Evolutionary conservation across 2,797 vertebrate genomes (phyloP).

Genomic region (Rhincodon typus): DNA sequence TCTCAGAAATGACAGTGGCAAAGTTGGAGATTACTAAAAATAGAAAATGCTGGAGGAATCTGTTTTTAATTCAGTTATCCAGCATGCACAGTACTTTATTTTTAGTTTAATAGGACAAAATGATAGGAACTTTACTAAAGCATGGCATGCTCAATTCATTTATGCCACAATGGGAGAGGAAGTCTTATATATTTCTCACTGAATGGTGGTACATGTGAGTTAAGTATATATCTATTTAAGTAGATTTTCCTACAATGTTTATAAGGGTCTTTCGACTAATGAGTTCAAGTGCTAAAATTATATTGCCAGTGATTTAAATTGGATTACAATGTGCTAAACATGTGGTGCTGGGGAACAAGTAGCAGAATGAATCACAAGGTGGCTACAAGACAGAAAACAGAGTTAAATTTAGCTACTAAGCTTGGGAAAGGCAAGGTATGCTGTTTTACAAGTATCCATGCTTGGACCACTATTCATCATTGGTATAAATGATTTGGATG

Average conservation of each 20-base stretch:
- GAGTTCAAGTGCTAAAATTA: neutral
- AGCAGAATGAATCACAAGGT: neutral
- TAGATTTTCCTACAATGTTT: neutral
- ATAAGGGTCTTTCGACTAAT: neutral
- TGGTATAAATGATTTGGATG: neutral
- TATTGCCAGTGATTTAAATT: neutral
- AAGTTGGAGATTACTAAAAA: neutral
- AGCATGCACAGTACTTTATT: too few species aligned
- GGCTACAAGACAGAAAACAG: neutral
- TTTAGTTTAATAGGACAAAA: neutral
- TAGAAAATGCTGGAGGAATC: too few species aligned
- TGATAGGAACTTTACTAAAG: neutral
- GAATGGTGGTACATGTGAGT: neutral
- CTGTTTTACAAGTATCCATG: neutral
- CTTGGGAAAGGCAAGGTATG: neutral
- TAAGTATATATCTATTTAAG: neutral
- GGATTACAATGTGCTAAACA: neutral
- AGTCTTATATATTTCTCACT: neutral
- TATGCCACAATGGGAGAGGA: neutral
- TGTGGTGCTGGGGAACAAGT: neutral
- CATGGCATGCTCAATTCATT: neutral
- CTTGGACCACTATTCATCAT: too few species aligned
- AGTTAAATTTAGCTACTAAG: neutral
- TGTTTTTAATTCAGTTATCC: too few species aligned
- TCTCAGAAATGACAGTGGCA: neutral